Evolutionary conservation across 2,797 vertebrate species (phyloP), one percentile per base, ranked within the genome.

Genomic region (Xyrichtys novacula): DNA sequence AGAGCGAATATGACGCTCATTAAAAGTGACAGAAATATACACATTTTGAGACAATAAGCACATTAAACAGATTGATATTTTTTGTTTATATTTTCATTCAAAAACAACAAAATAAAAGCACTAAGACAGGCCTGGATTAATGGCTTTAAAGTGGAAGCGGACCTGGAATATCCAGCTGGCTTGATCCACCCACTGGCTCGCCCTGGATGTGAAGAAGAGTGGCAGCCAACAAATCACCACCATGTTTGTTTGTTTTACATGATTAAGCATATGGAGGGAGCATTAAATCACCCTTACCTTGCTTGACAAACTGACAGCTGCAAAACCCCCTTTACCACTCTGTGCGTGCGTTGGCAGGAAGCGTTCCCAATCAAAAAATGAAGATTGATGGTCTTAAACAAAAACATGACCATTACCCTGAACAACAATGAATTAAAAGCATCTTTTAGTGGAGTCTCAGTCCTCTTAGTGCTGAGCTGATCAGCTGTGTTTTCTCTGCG

Each of bases 181-280:
- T 74, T 81, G 65, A 78, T 78, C 71, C 64, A 75, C 65, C 70
- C 77, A 81, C 78, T 82, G 73, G 74, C 73, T 88, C 74, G 62
- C 76, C 40, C 57, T 82, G 77, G 56, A 83, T 69, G 59, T 61
- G 68, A 63, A 55, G 34, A 68, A 72, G 61, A 87, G 77, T 85
- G 78, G 78, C 83, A 84, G 80, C 83, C 85, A 86, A 87, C 87
- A 88, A 88, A 88, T 87, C 88, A 86, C 78, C 56, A 42, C 59
- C 64, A 56, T 86, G 85, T 78, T 69, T 80, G 79, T 84, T 80
- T 85, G 74, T 88, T 85, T 88, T 87, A 86, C 87, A 88, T 86
- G 83, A 83, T 90, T 83, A 87, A 84, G 73, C 80, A 86, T 82
- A 81, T 85, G 80, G 79, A 81, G 62, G 36, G 56, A 69, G 73